Percentiles rank a stretch among this genome's conserved stretches.
These are phyloP conservation scores for Diachrysia chrysitis DNA, from an alignment of 2,888 invertebrate species.

Conservation along the genomic window DNA sequence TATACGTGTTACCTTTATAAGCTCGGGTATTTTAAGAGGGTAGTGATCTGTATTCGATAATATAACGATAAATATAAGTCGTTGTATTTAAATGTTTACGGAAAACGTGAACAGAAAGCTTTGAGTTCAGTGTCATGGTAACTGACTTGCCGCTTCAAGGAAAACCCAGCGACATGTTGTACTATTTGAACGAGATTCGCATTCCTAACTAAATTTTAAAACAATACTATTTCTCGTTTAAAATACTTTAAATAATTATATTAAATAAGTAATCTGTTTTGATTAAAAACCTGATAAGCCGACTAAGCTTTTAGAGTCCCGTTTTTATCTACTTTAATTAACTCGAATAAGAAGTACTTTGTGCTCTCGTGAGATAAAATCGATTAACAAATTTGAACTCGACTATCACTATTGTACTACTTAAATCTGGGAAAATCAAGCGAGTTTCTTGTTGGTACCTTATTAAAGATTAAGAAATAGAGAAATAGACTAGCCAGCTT, in stretches of 20 bases:
- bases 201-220: neutral
- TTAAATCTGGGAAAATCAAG: conserved; percentile 34
- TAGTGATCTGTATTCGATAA: conserved; percentile 17
- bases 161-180: neutral
- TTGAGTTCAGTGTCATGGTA: conserved; percentile 29
- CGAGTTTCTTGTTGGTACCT: conserved; percentile 24
- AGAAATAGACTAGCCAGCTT: conserved; percentile 39
- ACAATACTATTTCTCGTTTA: neutral
- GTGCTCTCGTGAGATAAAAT: conserved; percentile 14
- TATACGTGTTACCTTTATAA: conserved; percentile 34
- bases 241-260: neutral
- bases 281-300: neutral
- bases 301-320: neutral
- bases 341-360: neutral
- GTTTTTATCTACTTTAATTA: neutral
- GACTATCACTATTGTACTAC: conserved; percentile 28
- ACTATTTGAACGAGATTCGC: neutral
- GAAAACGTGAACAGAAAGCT: conserved; percentile 7
- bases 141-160: neutral
- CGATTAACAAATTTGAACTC: conserved; percentile 14
- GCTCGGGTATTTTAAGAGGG: conserved; percentile 28
- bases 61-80: conserved; percentile 3
- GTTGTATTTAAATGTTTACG: conserved; percentile 15
- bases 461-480: conserved; percentile 48
- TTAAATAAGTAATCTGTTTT: neutral